These are phyloP conservation scores for Tribolium freemani DNA, from an alignment of 2,888 invertebrate genomes.

Conservation along the genomic window DNA sequence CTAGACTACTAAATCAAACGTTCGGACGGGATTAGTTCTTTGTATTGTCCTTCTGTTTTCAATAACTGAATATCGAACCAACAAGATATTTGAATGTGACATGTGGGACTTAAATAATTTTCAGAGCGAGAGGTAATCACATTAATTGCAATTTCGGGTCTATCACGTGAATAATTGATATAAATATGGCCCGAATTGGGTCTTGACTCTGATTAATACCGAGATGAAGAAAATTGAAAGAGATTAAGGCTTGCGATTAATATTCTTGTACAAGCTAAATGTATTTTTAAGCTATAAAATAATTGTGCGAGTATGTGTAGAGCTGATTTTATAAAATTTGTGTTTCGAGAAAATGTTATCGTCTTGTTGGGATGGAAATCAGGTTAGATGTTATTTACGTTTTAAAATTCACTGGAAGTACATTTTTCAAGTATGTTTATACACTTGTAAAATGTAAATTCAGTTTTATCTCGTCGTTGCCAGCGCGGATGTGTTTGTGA, in stretches of 20 bases:
- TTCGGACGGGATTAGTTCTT: conserved; percentile 19
- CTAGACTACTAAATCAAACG: conserved; percentile 25
- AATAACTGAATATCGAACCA: too few species aligned
- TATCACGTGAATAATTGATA: conserved; percentile 1
- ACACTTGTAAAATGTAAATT: conserved; percentile 15
- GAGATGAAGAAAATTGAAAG: neutral
- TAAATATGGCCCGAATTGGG: conserved; percentile 4
- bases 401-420: neutral
- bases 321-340: neutral
- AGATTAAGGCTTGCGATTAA: neutral
- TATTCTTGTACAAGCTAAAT: neutral
- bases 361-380: neutral
- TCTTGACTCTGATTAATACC: neutral
- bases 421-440: conserved; percentile 10
- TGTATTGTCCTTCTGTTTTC: neutral
- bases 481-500: neutral
- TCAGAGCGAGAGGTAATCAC: conserved; percentile 6
- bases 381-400: neutral
- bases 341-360: neutral
- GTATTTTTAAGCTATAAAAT: neutral
- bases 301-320: neutral
- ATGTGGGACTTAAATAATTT: conserved; percentile 9
- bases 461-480: neutral
- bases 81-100: neutral
- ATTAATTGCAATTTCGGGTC: conserved; percentile 12